Percentiles rank a stretch among this genome's conserved stretches.
Conservation (phyloP, 2,888 invertebrate species). For the Teleogryllus oceanicus region DNA sequence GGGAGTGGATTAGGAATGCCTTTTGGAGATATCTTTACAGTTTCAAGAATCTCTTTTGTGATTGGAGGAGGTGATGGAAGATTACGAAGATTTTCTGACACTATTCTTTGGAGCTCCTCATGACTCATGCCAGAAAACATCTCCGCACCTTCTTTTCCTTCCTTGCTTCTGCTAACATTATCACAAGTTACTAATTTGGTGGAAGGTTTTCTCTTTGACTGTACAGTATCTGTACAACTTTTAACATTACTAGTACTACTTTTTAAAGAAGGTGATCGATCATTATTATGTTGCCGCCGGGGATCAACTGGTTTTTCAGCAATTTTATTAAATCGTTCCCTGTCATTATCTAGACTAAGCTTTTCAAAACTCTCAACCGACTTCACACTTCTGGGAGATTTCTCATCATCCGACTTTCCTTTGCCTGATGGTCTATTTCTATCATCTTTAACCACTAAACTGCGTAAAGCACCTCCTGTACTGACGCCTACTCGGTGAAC, state of each 20-base stretch:
- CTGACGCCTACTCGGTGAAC: slow-evolving; percentile 37
- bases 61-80: slow-evolving; percentile 33
- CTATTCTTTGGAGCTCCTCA: slow-evolving; percentile 33
- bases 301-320: not conserved
- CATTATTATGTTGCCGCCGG: not conserved
- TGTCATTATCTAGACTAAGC: not conserved
- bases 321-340: not conserved
- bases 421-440: slow-evolving; percentile 25
- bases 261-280: not conserved
- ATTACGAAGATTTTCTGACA: slow-evolving; percentile 27
- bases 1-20: not conserved
- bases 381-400: not conserved
- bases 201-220: not conserved
- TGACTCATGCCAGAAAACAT: slow-evolving; percentile 33
- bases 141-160: not conserved
- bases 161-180: not conserved
- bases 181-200: not conserved
- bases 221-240: not conserved
- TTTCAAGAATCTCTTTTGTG: slow-evolving; percentile 31
- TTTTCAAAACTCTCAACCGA: not conserved
- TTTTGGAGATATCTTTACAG: slow-evolving; percentile 19
- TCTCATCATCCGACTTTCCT: slow-evolving; percentile 21
- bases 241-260: slow-evolving; percentile 12
- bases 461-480: slow-evolving; percentile 34
- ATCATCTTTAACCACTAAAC: slow-evolving; percentile 31